Base-by-base conservation (phyloP, 2,797 vertebrate species). In the Leucoraja ocellata region DNA sequence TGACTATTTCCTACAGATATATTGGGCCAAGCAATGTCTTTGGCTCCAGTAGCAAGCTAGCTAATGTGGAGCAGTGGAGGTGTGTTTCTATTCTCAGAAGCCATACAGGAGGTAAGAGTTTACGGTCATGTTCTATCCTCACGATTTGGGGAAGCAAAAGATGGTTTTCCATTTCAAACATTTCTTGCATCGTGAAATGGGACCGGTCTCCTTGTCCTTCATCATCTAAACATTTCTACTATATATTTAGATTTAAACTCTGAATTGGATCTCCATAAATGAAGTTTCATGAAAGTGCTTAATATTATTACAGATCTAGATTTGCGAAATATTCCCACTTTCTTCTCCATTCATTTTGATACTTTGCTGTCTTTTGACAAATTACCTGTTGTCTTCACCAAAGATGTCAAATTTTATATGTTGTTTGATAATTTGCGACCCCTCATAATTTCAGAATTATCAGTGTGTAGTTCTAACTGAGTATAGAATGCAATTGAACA, bases 21-120 rank as follows among this genome's bases (percentile, higher is more conserved):
- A 99, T 99, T 14, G 99, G 99, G 46, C 98, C 98, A 32, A 99
- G 98, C 95, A 98, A 98, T 0, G 98, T 99, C 94, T 99, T 99
- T 91, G 98, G 99, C 73, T 99, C 99, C 10, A 98, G 98, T 96
- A 99, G 97, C 95, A 99, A 99, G 94, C 97, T 99, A 94, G 98
- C 98, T 93, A 99, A 99, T 0, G 98, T 99, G 94, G 99, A 99
- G 95, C 99, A 99, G 95, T 99, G 99, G 99, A 97, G 99, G 93
- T 99, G 99, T 95, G 98, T 99, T 16, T 98, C 98, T 0, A 99
- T 99, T 94, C 98, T 99, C 94, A 97, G 98, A 95, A 99, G 97
- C 96, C 99, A 99, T 96, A 98, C 98, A 9, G 99, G 99, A 95
- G 99, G 99, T 99, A 93, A 97, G 97, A 95, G 7, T 79, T 93